Evolutionary conservation across 1,140 invertebrate genomes (phyloP).

Genomic region (Lasioglossum albipes): DNA sequence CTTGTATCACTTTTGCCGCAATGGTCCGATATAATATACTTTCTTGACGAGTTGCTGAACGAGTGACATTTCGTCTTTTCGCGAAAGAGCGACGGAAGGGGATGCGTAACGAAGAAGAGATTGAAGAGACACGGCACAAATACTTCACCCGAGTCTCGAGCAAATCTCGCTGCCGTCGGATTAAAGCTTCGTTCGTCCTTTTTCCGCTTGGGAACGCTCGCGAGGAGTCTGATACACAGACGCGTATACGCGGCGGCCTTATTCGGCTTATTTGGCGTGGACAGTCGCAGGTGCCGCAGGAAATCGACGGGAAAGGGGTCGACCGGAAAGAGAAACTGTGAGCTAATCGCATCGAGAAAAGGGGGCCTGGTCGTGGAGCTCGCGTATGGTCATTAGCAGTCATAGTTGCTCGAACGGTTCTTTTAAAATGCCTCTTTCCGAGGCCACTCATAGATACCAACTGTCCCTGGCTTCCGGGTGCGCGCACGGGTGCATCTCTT

Average conservation of each 20-base stretch:
- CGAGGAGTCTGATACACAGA: slow-evolving; percentile 15
- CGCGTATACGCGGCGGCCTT: slow-evolving; percentile 25
- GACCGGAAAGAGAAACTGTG: slow-evolving; percentile 54
- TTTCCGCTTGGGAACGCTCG: slow-evolving; percentile 18
- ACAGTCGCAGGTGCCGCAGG: slow-evolving; percentile 42
- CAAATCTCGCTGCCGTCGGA: background rate
- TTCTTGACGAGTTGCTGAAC: no score
- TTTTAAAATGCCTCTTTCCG: background rate
- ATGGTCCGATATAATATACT: no score
- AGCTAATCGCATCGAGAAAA: slow-evolving; percentile 45
- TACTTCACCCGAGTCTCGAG: background rate
- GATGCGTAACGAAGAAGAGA: no score
- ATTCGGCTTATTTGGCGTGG: slow-evolving; percentile 50
- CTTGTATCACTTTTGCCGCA: no score
- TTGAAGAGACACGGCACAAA: no score
- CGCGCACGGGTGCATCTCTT: no score
- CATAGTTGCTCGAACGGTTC: background rate
- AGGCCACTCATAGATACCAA: background rate
- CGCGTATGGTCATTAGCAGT: slow-evolving; percentile 16
- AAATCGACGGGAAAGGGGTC: slow-evolving; percentile 46
- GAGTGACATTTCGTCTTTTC: no score
- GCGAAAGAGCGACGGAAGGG: no score
- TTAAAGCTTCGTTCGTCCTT: background rate
- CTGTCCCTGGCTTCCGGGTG: background rate
- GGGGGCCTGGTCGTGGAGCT: background rate